Conservation (phyloP, 1,140 invertebrate species). For the Eriosoma lanigerum region DNA sequence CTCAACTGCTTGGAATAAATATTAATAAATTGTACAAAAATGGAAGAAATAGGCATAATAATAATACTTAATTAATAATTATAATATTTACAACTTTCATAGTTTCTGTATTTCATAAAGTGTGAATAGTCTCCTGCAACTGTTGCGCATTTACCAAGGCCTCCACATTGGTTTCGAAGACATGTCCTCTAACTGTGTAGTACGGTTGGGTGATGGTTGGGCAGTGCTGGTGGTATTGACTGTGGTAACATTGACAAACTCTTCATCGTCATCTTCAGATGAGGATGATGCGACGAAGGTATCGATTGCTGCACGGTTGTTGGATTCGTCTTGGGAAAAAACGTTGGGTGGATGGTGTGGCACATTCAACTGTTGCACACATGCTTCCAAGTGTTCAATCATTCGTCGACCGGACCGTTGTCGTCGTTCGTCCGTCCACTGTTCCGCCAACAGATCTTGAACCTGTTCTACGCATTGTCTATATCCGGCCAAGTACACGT, state of each 20-base stretch:
- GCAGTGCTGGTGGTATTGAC: background rate
- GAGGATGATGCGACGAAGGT: background rate
- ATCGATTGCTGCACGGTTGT: background rate
- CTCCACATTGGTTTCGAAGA: constrained; percentile 7
- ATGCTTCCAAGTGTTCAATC: constrained; percentile 52
- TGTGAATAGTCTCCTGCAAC: too few relatives aligned
- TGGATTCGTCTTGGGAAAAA: background rate
- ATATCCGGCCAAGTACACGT: constrained; percentile 69
- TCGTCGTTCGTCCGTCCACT: constrained; percentile 1
- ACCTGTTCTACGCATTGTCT: constrained; percentile 32
- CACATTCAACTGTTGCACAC: background rate
- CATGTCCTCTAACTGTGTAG: background rate
- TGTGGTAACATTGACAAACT: background rate
- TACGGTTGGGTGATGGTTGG: background rate
- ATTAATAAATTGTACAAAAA: too few relatives aligned
- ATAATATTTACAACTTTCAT: too few relatives aligned
- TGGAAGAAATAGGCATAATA: too few relatives aligned
- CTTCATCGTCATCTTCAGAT: background rate
- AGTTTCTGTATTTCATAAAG: too few relatives aligned
- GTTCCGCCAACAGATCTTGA: constrained; percentile 33
- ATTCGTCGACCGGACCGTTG: constrained; percentile 44
- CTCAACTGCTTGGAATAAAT: too few relatives aligned
- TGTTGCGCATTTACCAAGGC: background rate
- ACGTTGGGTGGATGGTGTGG: background rate
- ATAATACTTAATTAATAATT: too few relatives aligned